Percentiles rank a stretch among this genome's conserved stretches.
These are phyloP conservation scores for Cygnus buccinator DNA, from an alignment of 2,113 vertebrate genomes.

Conservation along the genomic window DNA sequence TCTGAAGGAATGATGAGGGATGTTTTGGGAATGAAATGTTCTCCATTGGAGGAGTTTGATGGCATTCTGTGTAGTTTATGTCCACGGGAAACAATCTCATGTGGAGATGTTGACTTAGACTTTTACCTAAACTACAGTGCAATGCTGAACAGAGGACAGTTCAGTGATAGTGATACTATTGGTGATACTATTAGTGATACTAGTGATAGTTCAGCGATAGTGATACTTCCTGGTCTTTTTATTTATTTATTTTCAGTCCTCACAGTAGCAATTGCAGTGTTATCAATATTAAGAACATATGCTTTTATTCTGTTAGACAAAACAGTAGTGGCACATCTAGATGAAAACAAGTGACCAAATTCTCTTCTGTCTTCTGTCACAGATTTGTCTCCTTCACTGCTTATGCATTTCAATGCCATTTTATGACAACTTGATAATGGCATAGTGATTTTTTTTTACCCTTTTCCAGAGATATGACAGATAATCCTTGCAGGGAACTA, in stretches of 20 bases:
- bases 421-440: background rate
- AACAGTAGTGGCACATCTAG: background rate
- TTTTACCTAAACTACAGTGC: background rate
- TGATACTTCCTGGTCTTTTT: background rate
- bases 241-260: background rate
- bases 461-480: background rate
- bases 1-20: background rate
- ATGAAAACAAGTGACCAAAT: background rate
- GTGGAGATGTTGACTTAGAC: background rate
- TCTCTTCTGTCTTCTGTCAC: background rate
- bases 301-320: background rate
- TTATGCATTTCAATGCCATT: background rate
- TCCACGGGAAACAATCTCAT: background rate
- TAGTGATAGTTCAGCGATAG: no score
- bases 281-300: background rate
- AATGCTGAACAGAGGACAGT: background rate
- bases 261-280: background rate
- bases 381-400: background rate
- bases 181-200: no score
- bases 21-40: background rate
- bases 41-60: background rate
- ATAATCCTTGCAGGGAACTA: background rate
- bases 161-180: background rate
- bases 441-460: background rate
- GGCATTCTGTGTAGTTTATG: background rate